These are phyloP conservation scores for Gulo gulo DNA, from an alignment of 2,113 vertebrate species.

Conservation along the genomic window DNA sequence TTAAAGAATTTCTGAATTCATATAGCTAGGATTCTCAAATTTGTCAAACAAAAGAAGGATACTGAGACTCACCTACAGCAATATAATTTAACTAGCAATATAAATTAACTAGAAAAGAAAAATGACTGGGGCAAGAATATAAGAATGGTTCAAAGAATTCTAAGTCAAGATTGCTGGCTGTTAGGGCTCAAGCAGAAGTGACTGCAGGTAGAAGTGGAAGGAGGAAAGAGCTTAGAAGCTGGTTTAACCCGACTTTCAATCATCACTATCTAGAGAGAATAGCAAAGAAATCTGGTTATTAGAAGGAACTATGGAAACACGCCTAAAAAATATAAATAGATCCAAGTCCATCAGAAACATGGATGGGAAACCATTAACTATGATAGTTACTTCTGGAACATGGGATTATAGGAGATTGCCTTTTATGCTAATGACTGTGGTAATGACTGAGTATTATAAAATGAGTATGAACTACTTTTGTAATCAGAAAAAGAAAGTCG, in stretches of 20 bases:
- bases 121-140: not conserved
- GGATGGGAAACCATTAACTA: not conserved
- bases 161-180: not conserved
- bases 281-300: not conserved
- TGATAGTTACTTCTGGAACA: not conserved
- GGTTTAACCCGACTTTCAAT: not conserved
- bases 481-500: not conserved
- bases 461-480: not conserved
- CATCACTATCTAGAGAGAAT: not conserved
- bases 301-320: not conserved
- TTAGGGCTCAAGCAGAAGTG: not conserved
- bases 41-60: conserved; percentile 16
- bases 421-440: not conserved
- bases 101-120: conserved; percentile 4
- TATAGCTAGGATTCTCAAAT: not conserved
- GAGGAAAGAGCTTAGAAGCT: not conserved
- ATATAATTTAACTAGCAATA: not conserved
- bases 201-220: not conserved
- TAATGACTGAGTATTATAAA: conserved; percentile 8
- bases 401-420: not conserved
- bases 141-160: not conserved
- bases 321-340: not conserved
- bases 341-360: not conserved
- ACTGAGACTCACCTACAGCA: not conserved
- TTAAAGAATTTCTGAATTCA: conserved; percentile 22